Conservation (phyloP, 2,888 invertebrate genomes). For the Plagodis pulveraria region DNA sequence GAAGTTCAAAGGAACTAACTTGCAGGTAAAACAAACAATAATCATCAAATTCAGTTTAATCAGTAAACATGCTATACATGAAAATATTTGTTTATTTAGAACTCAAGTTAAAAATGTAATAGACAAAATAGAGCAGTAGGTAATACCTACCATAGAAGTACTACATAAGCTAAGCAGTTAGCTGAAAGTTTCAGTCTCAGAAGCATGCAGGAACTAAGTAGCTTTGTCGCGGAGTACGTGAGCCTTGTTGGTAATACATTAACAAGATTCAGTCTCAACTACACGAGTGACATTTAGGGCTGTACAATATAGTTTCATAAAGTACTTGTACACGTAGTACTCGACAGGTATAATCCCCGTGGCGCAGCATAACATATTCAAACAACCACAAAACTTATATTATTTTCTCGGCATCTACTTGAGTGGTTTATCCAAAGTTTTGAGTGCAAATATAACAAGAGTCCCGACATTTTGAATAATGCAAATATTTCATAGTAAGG, state of each 20-base stretch:
- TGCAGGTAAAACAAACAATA: too few species aligned
- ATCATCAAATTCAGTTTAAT: too few species aligned
- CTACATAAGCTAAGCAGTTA: background rate
- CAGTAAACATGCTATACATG: too few species aligned
- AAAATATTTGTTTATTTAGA: too few species aligned
- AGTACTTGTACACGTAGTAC: constrained; percentile 31
- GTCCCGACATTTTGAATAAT: constrained; percentile 68
- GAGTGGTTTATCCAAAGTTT: constrained; percentile 72
- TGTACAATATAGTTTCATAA: constrained; percentile 54
- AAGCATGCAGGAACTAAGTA: constrained; percentile 5
- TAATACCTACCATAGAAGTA: background rate
- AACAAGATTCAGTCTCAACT: constrained; percentile 38
- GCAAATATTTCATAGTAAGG: constrained; percentile 54
- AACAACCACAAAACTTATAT: constrained; percentile 61
- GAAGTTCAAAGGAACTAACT: too few species aligned
- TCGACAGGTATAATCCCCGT: constrained; percentile 55
- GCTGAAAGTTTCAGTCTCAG: background rate
- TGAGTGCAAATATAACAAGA: constrained; percentile 73
- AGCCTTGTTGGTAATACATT: constrained; percentile 39
- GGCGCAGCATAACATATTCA: constrained; percentile 39
- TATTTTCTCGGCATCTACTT: constrained; percentile 65
- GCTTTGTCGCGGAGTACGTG: constrained; percentile 13
- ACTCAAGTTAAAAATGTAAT: too few species aligned
- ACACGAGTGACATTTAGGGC: constrained; percentile 38
- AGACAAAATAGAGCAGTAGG: too few species aligned